phyloP scores from a whole-genome alignment of 2,113 vertebrate genomes.

The Rhagologus leucostigma region DNA sequence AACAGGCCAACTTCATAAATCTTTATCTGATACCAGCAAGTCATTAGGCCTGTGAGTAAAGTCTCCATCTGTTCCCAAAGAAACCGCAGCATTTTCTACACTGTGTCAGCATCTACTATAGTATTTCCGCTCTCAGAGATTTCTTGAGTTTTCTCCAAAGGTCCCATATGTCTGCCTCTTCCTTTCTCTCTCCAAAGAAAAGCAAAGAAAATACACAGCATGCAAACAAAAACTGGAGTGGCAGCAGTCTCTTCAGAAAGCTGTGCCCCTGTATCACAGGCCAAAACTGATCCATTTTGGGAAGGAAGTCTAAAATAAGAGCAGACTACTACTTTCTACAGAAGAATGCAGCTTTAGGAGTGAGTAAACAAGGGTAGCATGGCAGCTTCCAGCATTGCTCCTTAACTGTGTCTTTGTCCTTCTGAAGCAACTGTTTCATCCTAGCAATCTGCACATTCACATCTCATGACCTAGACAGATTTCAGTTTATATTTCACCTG shows the following conservation, averaged over 20 bases:
- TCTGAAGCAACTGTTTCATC: not conserved
- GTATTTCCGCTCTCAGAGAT: conserved; percentile 45
- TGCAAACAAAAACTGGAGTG: conserved; percentile 19
- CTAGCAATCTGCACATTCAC: not conserved
- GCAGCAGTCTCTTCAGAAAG: conserved; percentile 11
- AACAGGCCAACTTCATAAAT: conserved; percentile 40
- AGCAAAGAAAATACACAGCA: conserved; percentile 14
- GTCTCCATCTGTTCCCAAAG: conserved; percentile 60
- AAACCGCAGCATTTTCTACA: conserved; percentile 55
- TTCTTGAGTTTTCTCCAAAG: conserved; percentile 57
- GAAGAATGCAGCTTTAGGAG: not conserved
- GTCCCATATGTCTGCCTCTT: conserved; percentile 26
- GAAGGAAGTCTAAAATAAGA: conserved; percentile 24
- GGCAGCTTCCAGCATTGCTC: not conserved
- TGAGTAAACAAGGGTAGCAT: not conserved
- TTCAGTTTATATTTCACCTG: not conserved
- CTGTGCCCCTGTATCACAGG: not conserved
- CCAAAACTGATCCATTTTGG: conserved; percentile 14
- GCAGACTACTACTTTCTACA: not conserved
- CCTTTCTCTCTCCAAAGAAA: conserved; percentile 19
- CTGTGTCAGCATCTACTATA: conserved; percentile 46
- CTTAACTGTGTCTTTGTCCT: not conserved
- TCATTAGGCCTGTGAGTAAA: conserved; percentile 51
- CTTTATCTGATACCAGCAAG: conserved; percentile 53
- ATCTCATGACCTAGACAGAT: not conserved